Evolutionary conservation across 2,797 vertebrate genomes (phyloP).

Genomic region (Benthosema pterotum): DNA sequence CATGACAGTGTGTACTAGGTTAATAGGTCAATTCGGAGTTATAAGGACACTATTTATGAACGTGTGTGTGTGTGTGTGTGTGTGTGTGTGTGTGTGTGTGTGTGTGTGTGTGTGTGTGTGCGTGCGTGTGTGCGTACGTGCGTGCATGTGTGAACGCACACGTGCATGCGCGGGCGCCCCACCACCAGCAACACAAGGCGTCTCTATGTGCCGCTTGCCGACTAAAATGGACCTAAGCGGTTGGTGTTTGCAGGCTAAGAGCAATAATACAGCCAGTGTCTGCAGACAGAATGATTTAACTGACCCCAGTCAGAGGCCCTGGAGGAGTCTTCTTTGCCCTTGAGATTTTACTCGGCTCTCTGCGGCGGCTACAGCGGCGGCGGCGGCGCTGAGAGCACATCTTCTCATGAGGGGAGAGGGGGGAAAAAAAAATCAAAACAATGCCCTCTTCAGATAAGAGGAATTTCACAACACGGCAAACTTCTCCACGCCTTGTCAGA

Average conservation of each 20-base stretch:
- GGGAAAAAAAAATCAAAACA: slow-evolving; percentile 29
- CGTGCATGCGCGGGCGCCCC: too few species aligned
- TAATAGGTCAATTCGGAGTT: slow-evolving; percentile 77
- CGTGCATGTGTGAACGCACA: too few species aligned
- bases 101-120: slow-evolving; percentile 20
- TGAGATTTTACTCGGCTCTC: slow-evolving; percentile 46
- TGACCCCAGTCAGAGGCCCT: slow-evolving; percentile 58
- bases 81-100: slow-evolving; percentile 26
- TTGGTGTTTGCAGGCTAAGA: slow-evolving; percentile 69
- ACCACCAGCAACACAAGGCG: slow-evolving; percentile 64
- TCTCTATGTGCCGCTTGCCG: slow-evolving; percentile 66
- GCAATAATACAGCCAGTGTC: slow-evolving; percentile 73
- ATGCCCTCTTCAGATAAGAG: slow-evolving; percentile 30
- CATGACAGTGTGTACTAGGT: slow-evolving; percentile 69
- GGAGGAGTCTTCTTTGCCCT: slow-evolving; percentile 57
- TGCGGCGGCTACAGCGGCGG: too few species aligned
- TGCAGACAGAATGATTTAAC: slow-evolving; percentile 63
- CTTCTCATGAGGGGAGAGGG: slow-evolving; percentile 33
- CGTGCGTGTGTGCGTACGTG: slow-evolving; percentile 3
- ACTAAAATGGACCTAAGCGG: slow-evolving; percentile 69
- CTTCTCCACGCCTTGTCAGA: too few species aligned
- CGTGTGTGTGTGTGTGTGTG: slow-evolving; percentile 53
- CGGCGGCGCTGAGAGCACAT: slow-evolving; percentile 27
- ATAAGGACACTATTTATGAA: slow-evolving; percentile 61
- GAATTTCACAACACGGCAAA: background rate